Conservation (phyloP, 2,888 invertebrate species). For the Cantharis lateralis region DNA sequence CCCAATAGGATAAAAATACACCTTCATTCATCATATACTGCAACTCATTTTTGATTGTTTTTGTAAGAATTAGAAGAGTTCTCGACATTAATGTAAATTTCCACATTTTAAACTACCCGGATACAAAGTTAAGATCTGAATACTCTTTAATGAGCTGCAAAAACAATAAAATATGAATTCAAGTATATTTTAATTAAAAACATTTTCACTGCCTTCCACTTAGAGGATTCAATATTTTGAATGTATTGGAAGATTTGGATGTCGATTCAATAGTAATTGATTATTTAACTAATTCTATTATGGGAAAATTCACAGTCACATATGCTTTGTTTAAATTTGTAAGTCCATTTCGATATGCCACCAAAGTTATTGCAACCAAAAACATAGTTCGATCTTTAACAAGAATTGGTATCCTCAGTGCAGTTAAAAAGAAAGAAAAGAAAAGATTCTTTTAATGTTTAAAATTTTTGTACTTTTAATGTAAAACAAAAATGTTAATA, state of each 20-base stretch:
- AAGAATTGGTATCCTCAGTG: neutral
- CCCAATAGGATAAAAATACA: neutral
- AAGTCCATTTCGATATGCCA: slow-evolving; percentile 10
- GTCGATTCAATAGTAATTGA: neutral
- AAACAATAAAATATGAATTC: neutral
- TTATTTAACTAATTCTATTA: neutral
- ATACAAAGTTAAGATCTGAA: neutral
- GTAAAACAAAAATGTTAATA: neutral
- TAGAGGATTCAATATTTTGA: slow-evolving; percentile 1
- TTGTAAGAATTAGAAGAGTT: neutral
- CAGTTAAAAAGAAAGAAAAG: neutral
- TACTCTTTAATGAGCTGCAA: neutral
- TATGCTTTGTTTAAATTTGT: slow-evolving; percentile 12
- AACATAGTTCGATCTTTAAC: neutral
- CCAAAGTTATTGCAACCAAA: neutral
- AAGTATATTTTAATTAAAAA: neutral
- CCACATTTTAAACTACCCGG: no score
- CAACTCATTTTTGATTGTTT: neutral
- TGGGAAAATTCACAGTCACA: slow-evolving; percentile 10
- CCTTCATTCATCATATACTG: neutral
- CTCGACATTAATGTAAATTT: no score
- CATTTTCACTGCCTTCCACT: neutral
- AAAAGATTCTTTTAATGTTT: neutral
- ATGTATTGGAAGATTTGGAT: neutral
- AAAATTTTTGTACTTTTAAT: neutral